These are phyloP conservation scores for Parasteatoda lunata DNA, from an alignment of 2,888 invertebrate genomes.

Conservation along the genomic window DNA sequence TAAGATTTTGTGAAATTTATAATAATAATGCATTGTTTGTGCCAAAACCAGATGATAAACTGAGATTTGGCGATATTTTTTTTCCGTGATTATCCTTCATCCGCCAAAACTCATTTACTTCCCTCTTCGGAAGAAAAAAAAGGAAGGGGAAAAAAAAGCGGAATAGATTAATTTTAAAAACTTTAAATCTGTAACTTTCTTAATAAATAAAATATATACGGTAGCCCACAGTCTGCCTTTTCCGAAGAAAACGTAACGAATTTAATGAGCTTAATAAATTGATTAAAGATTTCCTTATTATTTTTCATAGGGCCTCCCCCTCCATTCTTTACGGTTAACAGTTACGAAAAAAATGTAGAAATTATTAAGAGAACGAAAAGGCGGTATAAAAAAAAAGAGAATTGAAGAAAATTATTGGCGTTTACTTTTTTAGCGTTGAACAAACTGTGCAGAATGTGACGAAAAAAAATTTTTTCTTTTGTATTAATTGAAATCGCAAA, in stretches of 20 bases:
- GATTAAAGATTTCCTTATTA: slow-evolving; percentile 65
- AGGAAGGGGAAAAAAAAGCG: slow-evolving; percentile 14
- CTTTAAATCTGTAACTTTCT: slow-evolving; percentile 67
- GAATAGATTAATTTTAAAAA: slow-evolving; percentile 66
- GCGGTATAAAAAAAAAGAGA: slow-evolving; percentile 18
- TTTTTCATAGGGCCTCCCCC: slow-evolving; percentile 45
- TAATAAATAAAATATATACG: slow-evolving; percentile 65
- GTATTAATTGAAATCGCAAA: slow-evolving; percentile 68
- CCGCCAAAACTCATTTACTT: slow-evolving; percentile 53
- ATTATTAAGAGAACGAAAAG: slow-evolving; percentile 9
- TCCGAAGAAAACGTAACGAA: slow-evolving; percentile 43
- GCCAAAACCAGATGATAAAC: slow-evolving; percentile 67
- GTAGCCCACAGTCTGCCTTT: slow-evolving; percentile 12
- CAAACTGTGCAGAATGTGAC: slow-evolving; percentile 14
- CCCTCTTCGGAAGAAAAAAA: slow-evolving; percentile 21
- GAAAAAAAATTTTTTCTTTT: slow-evolving; percentile 38
- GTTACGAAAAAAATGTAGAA: slow-evolving; percentile 20
- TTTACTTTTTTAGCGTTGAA: slow-evolving; percentile 34
- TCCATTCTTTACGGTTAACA: slow-evolving; percentile 57
- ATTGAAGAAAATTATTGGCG: slow-evolving; percentile 49
- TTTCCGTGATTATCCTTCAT: background rate
- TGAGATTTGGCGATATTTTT: slow-evolving; percentile 54
- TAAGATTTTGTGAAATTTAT: slow-evolving; percentile 56
- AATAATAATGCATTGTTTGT: slow-evolving; percentile 69
- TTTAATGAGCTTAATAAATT: slow-evolving; percentile 68